Conservation (phyloP, 2,888 invertebrate genomes). For the Metellina segmentata region DNA sequence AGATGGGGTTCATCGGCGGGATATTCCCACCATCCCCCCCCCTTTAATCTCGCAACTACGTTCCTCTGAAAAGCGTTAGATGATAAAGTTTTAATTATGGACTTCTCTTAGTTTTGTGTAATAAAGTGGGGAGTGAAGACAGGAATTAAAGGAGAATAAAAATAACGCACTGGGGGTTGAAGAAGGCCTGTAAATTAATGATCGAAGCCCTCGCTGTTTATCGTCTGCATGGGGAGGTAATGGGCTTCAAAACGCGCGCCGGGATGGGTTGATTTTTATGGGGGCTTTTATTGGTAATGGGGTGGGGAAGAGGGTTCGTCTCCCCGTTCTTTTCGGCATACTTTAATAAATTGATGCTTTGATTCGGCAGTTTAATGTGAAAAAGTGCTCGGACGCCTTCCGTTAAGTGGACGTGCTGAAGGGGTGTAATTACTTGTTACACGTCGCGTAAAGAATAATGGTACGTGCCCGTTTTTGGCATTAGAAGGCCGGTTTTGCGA, state of each 20-base stretch:
- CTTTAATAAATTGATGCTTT: slow-evolving; percentile 47
- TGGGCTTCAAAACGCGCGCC: slow-evolving; percentile 7
- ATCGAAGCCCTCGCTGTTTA: slow-evolving; percentile 22
- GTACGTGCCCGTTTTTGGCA: neutral
- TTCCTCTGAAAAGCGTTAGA: neutral
- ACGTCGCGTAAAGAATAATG: neutral
- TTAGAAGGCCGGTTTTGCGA: neutral
- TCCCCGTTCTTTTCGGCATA: neutral
- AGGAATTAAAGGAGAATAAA: neutral
- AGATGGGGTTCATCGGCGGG: too few species aligned
- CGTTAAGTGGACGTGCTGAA: neutral
- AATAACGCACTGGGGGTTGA: neutral
- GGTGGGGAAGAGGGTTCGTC: neutral
- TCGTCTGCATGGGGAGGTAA: slow-evolving; percentile 5
- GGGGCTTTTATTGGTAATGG: slow-evolving; percentile 11
- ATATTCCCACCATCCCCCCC: neutral
- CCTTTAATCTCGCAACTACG: slow-evolving; percentile 1
- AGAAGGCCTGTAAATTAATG: slow-evolving; percentile 24
- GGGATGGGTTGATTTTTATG: slow-evolving; percentile 35
- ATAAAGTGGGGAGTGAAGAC: neutral
- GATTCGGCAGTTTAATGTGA: slow-evolving; percentile 18
- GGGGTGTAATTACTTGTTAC: slow-evolving; percentile 20
- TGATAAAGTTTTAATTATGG: slow-evolving; percentile 51
- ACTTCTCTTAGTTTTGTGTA: slow-evolving; percentile 21
- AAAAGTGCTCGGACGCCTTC: neutral